Evolutionary conservation across 1,140 invertebrate genomes (phyloP).

Genomic region (Leptinotarsa lineolata): DNA sequence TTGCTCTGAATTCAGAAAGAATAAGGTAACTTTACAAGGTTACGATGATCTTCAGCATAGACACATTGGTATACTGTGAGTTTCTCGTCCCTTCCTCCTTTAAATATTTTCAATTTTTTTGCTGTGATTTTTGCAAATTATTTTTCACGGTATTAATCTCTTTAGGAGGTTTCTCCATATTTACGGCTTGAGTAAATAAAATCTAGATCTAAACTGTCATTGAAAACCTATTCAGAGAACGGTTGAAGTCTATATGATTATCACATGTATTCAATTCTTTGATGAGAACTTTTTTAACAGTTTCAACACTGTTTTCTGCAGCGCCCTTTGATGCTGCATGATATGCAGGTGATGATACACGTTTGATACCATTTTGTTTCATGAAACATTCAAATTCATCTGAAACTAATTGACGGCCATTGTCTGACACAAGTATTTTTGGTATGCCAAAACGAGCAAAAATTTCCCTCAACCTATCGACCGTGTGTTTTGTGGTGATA

Average conservation of each 20-base stretch:
- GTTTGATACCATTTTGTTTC: slow-evolving; percentile 47
- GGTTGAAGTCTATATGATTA: slow-evolving; percentile 22
- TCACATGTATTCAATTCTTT: slow-evolving; percentile 25
- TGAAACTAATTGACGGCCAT: slow-evolving; percentile 53
- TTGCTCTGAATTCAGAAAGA: too few relatives aligned
- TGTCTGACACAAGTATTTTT: too few relatives aligned
- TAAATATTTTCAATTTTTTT: too few relatives aligned
- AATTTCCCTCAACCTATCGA: slow-evolving; percentile 7
- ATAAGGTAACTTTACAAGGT: too few relatives aligned
- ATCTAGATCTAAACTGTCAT: slow-evolving; percentile 12
- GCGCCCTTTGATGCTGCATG: slow-evolving; percentile 51
- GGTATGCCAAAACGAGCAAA: slow-evolving; percentile 41
- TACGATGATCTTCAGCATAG: too few relatives aligned
- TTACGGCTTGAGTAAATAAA: too few relatives aligned
- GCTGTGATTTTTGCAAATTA: background rate
- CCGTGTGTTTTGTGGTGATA: slow-evolving; percentile 16
- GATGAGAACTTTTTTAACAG: slow-evolving; percentile 34
- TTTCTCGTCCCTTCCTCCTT: slow-evolving; percentile 17
- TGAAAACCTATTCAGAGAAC: slow-evolving; percentile 32
- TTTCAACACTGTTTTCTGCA: slow-evolving; percentile 49
- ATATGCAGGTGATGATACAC: slow-evolving; percentile 47
- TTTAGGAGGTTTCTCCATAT: slow-evolving; percentile 1
- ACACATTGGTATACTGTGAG: slow-evolving; percentile 3
- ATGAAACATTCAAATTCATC: slow-evolving; percentile 53
- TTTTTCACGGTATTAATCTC: background rate